Conservation (phyloP, 2,113 vertebrate genomes). For the Anas platyrhynchos region DNA sequence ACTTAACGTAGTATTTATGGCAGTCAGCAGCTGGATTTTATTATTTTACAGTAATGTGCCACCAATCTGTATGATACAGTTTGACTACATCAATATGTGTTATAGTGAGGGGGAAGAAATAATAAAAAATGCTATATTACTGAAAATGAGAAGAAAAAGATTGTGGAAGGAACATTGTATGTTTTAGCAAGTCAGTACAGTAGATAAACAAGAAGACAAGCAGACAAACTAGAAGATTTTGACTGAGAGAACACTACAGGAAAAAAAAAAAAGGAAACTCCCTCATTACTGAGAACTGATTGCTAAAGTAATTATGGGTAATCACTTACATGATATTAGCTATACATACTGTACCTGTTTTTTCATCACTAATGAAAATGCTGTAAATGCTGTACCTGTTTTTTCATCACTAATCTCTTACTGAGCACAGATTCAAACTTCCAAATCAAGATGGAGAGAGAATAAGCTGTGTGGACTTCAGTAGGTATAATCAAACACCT, state of each 20-base stretch:
- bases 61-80: not conserved
- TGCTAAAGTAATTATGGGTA: not conserved
- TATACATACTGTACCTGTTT: not conserved
- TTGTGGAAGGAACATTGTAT: too few relatives aligned
- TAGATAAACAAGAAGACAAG: not conserved
- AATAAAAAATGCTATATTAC: not conserved
- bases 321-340: not conserved
- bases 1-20: not conserved
- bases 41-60: not conserved
- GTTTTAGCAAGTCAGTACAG: not conserved
- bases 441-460: not conserved
- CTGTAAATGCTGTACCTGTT: not conserved
- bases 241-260: not conserved
- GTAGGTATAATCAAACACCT: rapidly evolving
- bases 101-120: not conserved
- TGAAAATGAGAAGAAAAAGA: not conserved
- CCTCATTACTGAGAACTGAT: too few relatives aligned
- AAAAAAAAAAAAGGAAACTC: not conserved
- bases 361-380: not conserved
- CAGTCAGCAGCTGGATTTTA: not conserved
- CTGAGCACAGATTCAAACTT: not conserved
- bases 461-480: not conserved
- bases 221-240: not conserved
- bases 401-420: not conserved
- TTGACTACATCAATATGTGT: not conserved